Evolutionary conservation across 2,888 invertebrate genomes (phyloP), one percentile per base, ranked within the genome.

Genomic region (Leptopilina syphax): DNA sequence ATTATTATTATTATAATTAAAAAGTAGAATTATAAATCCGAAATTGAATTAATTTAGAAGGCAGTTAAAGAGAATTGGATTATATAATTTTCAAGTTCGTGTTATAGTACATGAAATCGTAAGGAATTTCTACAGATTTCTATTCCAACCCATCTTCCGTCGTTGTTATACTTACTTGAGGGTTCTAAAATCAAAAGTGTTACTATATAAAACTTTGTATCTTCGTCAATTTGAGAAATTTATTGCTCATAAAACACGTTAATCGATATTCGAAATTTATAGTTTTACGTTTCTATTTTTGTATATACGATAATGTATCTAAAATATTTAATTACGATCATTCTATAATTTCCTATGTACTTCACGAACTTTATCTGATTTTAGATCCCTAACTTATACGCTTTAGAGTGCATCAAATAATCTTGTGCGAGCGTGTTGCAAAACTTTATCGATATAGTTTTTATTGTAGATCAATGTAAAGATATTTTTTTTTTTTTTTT

Each of bases 121-220:
- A 87, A 87, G 85, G 88, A 85, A 88, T 80, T 44, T 7, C 66
- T 80, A 82, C 70, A 82, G 84, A 86, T 86, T 86, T 79, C 79
- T 84, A 65, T 83, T 86, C 82, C 80, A 82, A 81, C 70, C 80
- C 84, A 86, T 84, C 84, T 86, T 87, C 78, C 84, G 82, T 86
- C 80, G 85, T 83, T 85, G 88, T 88, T 88, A 86, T 50, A 50
- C 50, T 50, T 83, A 84, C 18, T 18, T 85, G 84, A 86, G 84
- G 86, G 82, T 85, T 86, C 84, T 85, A 84, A 87, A 85, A 88
- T 86, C 86, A 87, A 85, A 83, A 82, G 80, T 82, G 83, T 81
- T 77, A 81, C 13, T 57, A 66, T 82, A 79, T 73, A 80, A 57
- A 47, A 63, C 79, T 84, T 79, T 77, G 78, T 86, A 79, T 76